Conservation (phyloP, 2,888 invertebrate genomes). For the Spisula solida region DNA sequence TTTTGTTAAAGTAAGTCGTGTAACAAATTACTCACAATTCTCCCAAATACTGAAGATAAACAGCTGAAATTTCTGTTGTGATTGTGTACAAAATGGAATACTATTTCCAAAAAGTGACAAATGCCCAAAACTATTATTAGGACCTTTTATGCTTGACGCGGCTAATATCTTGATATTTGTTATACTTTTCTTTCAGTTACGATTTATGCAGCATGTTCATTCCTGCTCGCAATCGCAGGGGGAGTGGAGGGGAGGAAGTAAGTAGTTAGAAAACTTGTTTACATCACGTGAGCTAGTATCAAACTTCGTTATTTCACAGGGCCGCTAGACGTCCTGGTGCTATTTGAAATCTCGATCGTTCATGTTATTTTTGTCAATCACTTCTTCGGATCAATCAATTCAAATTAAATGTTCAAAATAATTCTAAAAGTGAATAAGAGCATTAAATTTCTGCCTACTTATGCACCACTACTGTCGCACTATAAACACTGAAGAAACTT, state of each 20-base stretch:
- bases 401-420: neutral
- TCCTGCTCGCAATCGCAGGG: neutral
- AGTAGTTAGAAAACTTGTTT: neutral
- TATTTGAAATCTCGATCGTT: neutral
- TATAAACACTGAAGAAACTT: neutral
- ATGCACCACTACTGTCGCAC: too few relatives aligned
- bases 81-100: neutral
- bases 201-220: neutral
- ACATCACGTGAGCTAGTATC: neutral
- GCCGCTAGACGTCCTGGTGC: neutral
- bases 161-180: too few relatives aligned
- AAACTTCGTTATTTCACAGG: too few relatives aligned
- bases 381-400: neutral
- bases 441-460: too few relatives aligned
- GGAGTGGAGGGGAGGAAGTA: constrained; percentile 22
- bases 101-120: neutral
- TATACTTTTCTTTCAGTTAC: neutral
- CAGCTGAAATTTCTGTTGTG: neutral
- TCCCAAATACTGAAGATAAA: neutral
- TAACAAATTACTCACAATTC: neutral
- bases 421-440: neutral
- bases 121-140: neutral
- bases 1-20: neutral
- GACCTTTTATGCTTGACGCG: too few relatives aligned
- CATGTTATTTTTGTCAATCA: neutral